These are phyloP conservation scores for Pelochelys cantorii DNA, from an alignment of 2,797 vertebrate species.

Conservation along the genomic window DNA sequence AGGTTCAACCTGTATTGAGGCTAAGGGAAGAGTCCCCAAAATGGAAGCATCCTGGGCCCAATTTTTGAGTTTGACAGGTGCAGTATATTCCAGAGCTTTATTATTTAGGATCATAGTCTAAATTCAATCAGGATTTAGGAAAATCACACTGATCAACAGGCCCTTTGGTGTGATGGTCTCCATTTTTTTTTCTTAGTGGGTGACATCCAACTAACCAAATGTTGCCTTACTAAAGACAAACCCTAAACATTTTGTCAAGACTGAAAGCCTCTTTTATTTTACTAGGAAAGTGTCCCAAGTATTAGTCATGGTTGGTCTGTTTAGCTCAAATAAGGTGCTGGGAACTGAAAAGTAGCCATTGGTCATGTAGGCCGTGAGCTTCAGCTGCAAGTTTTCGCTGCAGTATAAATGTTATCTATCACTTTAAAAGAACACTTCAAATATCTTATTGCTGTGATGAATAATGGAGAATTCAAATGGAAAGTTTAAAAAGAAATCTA, in stretches of 20 bases:
- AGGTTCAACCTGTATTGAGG: not conserved
- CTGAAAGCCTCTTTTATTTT: not conserved
- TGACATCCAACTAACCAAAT: not conserved
- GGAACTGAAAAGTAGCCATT: not conserved
- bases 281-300: not conserved
- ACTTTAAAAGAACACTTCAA: not conserved
- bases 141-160: not conserved
- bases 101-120: not conserved
- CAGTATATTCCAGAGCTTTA: not conserved
- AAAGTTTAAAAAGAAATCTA: not conserved
- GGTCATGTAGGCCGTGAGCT: not conserved
- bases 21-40: not conserved
- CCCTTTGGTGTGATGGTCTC: slow-evolving; percentile 20
- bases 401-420: not conserved
- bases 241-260: not conserved
- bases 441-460: not conserved
- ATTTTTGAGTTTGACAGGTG: slow-evolving; percentile 30
- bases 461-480: not conserved
- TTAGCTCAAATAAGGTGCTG: not conserved
- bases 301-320: not conserved
- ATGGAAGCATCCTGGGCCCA: slow-evolving; percentile 28
- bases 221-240: slow-evolving; percentile 14
- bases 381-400: not conserved
- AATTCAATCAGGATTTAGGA: slow-evolving; percentile 24
- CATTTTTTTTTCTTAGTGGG: not conserved